A percentile compares a stretch with the other conserved stretches of the same genome.
These are phyloP conservation scores for Hepsetus odoe DNA, from an alignment of 2,113 vertebrate species.

Conservation along the genomic window DNA sequence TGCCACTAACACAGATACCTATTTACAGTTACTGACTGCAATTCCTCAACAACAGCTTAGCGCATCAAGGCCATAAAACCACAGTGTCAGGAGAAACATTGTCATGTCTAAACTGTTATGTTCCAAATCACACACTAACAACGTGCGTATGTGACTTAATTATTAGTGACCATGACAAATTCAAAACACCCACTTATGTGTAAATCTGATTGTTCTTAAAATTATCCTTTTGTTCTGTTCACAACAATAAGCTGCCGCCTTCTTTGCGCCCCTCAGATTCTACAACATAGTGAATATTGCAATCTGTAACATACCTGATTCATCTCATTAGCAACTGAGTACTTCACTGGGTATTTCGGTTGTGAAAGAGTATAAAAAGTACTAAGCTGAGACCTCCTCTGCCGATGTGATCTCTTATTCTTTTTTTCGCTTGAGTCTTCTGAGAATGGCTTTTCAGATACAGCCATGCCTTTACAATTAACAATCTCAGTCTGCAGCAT, in stretches of 20 bases:
- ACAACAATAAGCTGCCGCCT: not conserved
- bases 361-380: not conserved
- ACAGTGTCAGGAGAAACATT: too few species aligned
- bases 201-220: too few species aligned
- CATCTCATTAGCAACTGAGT: not conserved
- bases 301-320: not conserved
- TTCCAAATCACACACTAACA: too few species aligned
- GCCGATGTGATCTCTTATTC: not conserved
- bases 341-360: not conserved
- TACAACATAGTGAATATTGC: not conserved
- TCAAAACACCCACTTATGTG: too few species aligned
- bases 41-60: too few species aligned
- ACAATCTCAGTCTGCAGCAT: constrained; percentile 21
- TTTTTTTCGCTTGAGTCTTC: not conserved
- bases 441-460: constrained; percentile 4
- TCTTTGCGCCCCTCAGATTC: not conserved
- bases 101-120: too few species aligned
- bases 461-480: constrained; percentile 49
- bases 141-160: too few species aligned
- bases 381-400: not conserved
- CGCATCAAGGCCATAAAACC: too few species aligned
- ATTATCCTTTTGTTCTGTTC: not conserved
- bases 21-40: too few species aligned
- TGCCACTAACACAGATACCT: too few species aligned
- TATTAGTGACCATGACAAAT: too few species aligned